phyloP scores from a whole-genome alignment of 2,113 vertebrate species.

The Procavia capensis region DNA sequence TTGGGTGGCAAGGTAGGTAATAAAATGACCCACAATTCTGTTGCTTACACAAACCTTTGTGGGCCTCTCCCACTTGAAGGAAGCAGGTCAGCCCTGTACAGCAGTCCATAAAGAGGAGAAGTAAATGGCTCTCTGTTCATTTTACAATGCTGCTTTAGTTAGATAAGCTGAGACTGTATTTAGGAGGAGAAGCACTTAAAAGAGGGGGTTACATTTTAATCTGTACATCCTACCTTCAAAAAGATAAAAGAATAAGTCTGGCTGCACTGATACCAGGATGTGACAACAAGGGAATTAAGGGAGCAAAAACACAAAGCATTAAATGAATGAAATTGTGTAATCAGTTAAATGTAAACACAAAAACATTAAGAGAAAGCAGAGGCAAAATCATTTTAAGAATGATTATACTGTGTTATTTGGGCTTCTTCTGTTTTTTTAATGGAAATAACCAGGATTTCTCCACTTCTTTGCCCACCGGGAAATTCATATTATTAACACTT shows the following conservation, averaged over 20 bases:
- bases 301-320: background rate
- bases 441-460: background rate
- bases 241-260: background rate
- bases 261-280: background rate
- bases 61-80: background rate
- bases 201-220: background rate
- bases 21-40: background rate
- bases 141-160: background rate
- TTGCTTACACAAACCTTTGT: background rate
- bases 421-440: background rate
- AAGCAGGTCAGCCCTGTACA: background rate
- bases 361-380: background rate
- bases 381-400: background rate
- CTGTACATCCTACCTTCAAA: background rate
- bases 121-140: background rate
- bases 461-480: background rate
- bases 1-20: background rate
- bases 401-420: background rate
- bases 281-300: background rate
- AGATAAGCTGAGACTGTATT: background rate
- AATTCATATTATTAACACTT: slow-evolving; percentile 10
- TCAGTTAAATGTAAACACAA: background rate
- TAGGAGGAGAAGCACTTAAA: background rate
- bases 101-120: background rate
- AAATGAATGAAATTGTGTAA: background rate